A percentile compares a stretch with the other conserved stretches of the same genome.
phyloP scores from a whole-genome alignment of 2,797 vertebrate species.

The Enteromius fasciolatus region DNA sequence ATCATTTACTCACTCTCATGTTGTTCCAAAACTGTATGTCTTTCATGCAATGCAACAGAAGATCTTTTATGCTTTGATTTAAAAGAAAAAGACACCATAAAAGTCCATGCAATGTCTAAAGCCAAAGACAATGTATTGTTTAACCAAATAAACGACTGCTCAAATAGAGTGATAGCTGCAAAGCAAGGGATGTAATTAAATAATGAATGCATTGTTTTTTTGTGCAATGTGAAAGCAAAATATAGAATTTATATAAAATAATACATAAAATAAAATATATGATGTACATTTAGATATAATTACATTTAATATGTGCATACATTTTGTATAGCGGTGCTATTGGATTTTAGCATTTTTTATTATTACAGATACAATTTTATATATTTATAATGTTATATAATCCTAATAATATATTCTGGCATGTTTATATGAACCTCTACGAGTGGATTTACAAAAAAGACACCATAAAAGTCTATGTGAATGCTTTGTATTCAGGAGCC shows the following conservation, averaged over 20 bases:
- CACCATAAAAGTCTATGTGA: background rate
- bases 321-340: background rate
- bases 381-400: background rate
- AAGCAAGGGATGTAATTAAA: background rate
- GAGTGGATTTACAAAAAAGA: background rate
- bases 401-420: background rate
- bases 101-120: background rate
- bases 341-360: background rate
- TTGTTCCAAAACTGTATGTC: background rate
- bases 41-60: background rate
- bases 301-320: background rate
- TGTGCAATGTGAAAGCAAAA: background rate
- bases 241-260: background rate
- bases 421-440: background rate
- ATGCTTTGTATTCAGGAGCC: background rate
- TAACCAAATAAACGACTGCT: background rate
- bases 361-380: background rate
- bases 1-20: background rate
- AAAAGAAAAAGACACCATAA: conserved; percentile 7
- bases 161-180: background rate
- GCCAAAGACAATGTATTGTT: background rate
- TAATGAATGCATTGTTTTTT: background rate
- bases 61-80: background rate
- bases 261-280: background rate
- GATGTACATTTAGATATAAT: background rate